Conservation (phyloP, 2,113 vertebrate species). For the Caracal caracal region DNA sequence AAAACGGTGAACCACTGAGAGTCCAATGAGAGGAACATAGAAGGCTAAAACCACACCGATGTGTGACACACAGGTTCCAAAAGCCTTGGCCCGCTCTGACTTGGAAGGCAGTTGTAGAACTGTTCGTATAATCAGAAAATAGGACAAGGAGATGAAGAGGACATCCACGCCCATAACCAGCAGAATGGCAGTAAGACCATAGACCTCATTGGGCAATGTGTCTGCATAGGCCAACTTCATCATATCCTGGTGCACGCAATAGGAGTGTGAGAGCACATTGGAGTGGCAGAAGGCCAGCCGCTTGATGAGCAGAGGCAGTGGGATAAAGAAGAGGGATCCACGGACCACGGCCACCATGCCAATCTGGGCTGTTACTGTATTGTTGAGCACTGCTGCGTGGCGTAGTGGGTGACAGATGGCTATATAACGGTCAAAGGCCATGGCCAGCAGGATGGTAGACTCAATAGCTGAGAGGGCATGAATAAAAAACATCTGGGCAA, state of each 20-base stretch:
- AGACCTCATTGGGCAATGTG: conserved; percentile 71
- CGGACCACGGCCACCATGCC: conserved; percentile 67
- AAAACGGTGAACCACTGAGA: conserved; percentile 79
- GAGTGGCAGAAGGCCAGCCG: conserved; percentile 71
- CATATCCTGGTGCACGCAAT: conserved; percentile 78
- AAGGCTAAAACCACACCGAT: conserved; percentile 78
- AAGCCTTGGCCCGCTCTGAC: conserved; percentile 74
- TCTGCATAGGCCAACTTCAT: conserved; percentile 76
- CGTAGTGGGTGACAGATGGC: conserved; percentile 81
- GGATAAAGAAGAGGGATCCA: conserved; percentile 76
- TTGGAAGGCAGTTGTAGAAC: conserved; percentile 75
- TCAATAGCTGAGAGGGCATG: conserved; percentile 78
- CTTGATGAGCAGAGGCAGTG: conserved; percentile 79
- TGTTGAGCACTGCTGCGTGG: conserved; percentile 77
- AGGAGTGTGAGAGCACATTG: conserved; percentile 77
- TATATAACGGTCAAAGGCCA: conserved; percentile 80
- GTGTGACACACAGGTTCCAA: conserved; percentile 81
- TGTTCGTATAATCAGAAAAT: conserved; percentile 76
- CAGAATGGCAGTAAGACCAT: conserved; percentile 75
- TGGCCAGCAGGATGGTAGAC: conserved; percentile 79
- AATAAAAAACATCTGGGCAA: conserved; percentile 82
- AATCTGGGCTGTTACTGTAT: conserved; percentile 70
- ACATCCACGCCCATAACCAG: conserved; percentile 76
- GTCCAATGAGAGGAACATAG: conserved; percentile 78
- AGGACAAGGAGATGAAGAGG: conserved; percentile 75